Conservation (phyloP, 1,140 invertebrate genomes). For the Patella vulgata region DNA sequence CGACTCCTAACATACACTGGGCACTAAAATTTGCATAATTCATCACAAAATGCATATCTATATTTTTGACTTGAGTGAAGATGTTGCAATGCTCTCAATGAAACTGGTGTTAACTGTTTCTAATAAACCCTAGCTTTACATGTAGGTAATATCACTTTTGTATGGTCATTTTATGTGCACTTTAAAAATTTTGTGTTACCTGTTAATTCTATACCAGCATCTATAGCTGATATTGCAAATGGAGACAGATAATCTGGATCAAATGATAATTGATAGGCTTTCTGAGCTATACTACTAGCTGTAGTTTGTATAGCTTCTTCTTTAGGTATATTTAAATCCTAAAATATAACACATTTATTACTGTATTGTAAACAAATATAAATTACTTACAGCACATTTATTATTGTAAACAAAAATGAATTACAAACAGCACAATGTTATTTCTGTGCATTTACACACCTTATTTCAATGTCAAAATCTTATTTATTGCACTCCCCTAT, state of each 20-base stretch:
- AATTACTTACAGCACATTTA: too few relatives aligned
- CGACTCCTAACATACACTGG: background rate
- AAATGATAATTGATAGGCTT: slow-evolving; percentile 91
- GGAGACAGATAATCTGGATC: slow-evolving; percentile 95
- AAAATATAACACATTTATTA: too few relatives aligned
- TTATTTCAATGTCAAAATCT: too few relatives aligned
- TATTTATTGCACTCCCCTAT: too few relatives aligned
- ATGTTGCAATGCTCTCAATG: background rate
- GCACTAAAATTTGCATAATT: background rate
- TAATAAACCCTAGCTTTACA: background rate
- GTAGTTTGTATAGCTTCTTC: slow-evolving; percentile 79
- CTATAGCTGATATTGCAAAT: slow-evolving; percentile 89
- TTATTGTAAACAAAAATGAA: too few relatives aligned
- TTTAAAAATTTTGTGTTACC: slow-evolving; percentile 71
- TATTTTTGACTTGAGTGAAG: background rate
- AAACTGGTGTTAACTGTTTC: background rate
- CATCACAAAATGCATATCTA: background rate
- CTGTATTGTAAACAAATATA: too few relatives aligned
- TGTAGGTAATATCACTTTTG: background rate
- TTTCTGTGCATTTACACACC: too few relatives aligned
- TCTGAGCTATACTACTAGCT: slow-evolving; percentile 93
- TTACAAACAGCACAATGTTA: too few relatives aligned
- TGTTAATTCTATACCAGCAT: slow-evolving; percentile 91
- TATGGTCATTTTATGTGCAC: too few relatives aligned
- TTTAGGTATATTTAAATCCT: slow-evolving; percentile 65